Percentiles rank a stretch among this genome's conserved stretches.
These are phyloP conservation scores for Lepidostoma basale DNA, from an alignment of 1,140 invertebrate genomes.

Conservation along the genomic window DNA sequence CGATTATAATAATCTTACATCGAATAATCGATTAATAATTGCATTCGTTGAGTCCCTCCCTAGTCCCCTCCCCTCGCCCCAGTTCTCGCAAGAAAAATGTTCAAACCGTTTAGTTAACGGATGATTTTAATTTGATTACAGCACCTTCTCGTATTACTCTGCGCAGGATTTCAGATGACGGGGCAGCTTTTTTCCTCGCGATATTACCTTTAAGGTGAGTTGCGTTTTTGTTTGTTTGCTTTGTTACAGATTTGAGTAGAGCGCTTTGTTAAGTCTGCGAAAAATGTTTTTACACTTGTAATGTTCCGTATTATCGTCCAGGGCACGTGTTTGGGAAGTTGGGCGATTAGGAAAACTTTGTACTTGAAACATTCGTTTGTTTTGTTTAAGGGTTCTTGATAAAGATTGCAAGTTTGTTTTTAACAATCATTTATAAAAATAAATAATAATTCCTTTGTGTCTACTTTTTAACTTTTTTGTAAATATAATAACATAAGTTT, in stretches of 20 bases:
- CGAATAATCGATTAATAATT: too few species aligned
- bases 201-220: slow-evolving; percentile 29
- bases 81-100: slow-evolving; percentile 33
- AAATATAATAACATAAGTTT: too few species aligned
- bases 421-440: too few species aligned
- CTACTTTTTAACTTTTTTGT: too few species aligned
- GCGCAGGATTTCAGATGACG: slow-evolving; percentile 21
- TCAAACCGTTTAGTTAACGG: slow-evolving; percentile 34
- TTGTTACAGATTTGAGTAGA: slow-evolving; percentile 15
- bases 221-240: slow-evolving; percentile 30
- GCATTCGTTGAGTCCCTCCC: too few species aligned
- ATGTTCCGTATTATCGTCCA: background rate
- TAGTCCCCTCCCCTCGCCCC: slow-evolving; percentile 7
- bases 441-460: too few species aligned
- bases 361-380: too few species aligned
- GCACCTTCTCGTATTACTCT: slow-evolving; percentile 23
- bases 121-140: slow-evolving; percentile 38
- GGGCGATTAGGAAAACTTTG: background rate
- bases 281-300: slow-evolving; percentile 12
- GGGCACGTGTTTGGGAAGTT: background rate
- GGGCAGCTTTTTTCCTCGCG: slow-evolving; percentile 8
- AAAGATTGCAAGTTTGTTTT: too few species aligned
- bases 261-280: background rate
- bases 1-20: too few species aligned
- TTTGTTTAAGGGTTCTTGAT: too few species aligned